Conservation (phyloP, 2,113 vertebrate genomes). For the Desmodus rotundus region DNA sequence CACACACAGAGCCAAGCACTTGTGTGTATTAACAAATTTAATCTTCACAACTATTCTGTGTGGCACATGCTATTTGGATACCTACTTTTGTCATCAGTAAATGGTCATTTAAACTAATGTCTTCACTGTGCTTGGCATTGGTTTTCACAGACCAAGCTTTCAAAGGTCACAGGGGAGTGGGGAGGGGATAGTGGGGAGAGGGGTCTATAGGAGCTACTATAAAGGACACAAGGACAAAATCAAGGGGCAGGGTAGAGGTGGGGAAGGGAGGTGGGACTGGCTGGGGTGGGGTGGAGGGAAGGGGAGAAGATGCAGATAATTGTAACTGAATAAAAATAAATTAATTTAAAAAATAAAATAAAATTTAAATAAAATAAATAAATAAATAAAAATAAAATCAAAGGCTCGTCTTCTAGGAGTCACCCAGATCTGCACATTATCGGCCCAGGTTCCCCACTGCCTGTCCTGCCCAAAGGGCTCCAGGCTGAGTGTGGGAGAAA, state of each 20-base stretch:
- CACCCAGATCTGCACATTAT: conserved; percentile 52
- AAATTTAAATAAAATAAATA: too few relatives aligned
- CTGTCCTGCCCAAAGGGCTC: conserved; percentile 76
- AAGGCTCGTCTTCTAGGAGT: conserved; percentile 58
- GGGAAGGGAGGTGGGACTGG: too few relatives aligned
- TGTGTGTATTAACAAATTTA: neutral
- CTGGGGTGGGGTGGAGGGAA: too few relatives aligned
- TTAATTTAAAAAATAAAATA: too few relatives aligned
- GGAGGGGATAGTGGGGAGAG: too few relatives aligned
- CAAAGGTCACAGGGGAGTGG: too few relatives aligned
- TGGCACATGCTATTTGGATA: neutral
- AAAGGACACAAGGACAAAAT: too few relatives aligned
- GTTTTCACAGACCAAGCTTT: conserved; percentile 58
- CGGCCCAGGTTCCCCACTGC: conserved; percentile 68
- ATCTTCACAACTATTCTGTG: neutral
- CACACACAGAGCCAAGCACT: neutral
- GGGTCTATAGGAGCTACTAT: too few relatives aligned
- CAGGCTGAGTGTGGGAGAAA: conserved; percentile 77
- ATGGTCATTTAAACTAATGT: conserved; percentile 3
- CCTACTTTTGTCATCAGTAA: neutral
- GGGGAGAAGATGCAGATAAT: too few relatives aligned
- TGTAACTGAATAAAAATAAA: too few relatives aligned
- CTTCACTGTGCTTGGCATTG: conserved; percentile 39
- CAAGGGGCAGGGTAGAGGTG: too few relatives aligned
- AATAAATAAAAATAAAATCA: too few relatives aligned